Conservation (phyloP, 2,113 vertebrate species). For the Gavialis gangeticus region DNA sequence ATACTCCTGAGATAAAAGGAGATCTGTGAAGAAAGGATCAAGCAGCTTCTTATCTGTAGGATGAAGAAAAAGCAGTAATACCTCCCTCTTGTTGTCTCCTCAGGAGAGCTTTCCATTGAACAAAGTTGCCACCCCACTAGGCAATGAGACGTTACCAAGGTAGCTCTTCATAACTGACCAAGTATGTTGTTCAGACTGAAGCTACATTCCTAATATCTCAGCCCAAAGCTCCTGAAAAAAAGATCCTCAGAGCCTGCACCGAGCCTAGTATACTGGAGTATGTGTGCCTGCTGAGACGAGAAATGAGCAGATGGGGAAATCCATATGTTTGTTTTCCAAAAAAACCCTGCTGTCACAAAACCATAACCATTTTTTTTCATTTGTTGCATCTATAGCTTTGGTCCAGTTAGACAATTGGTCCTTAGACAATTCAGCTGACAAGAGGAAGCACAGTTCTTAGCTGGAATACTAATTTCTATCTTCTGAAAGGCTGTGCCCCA, state of each 20-base stretch:
- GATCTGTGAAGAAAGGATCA: slow-evolving; percentile 27
- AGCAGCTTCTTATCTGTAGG: slow-evolving; percentile 11
- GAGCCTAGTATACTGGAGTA: background rate
- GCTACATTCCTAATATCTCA: background rate
- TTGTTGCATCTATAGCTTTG: background rate
- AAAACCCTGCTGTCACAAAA: slow-evolving; percentile 28
- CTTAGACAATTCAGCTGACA: slow-evolving; percentile 19
- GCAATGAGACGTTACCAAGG: background rate
- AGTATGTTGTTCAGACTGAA: background rate
- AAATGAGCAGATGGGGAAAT: slow-evolving; percentile 11
- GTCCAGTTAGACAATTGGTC: background rate
- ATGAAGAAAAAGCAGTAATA: background rate
- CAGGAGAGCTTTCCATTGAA: background rate
- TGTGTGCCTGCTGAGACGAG: background rate
- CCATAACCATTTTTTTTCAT: background rate
- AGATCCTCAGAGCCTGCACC: background rate
- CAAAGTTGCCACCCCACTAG: background rate
- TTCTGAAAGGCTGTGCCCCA: background rate
- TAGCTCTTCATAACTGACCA: background rate
- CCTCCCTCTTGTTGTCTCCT: background rate
- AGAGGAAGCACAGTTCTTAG: slow-evolving; percentile 56
- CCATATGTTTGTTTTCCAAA: background rate
- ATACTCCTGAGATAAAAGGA: slow-evolving; percentile 21
- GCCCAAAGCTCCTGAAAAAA: background rate
- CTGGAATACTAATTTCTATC: slow-evolving; percentile 31